Percentiles rank a stretch among this genome's conserved stretches.
Conservation (phyloP, 2,888 invertebrate genomes). For the Synergus laeviventris region DNA sequence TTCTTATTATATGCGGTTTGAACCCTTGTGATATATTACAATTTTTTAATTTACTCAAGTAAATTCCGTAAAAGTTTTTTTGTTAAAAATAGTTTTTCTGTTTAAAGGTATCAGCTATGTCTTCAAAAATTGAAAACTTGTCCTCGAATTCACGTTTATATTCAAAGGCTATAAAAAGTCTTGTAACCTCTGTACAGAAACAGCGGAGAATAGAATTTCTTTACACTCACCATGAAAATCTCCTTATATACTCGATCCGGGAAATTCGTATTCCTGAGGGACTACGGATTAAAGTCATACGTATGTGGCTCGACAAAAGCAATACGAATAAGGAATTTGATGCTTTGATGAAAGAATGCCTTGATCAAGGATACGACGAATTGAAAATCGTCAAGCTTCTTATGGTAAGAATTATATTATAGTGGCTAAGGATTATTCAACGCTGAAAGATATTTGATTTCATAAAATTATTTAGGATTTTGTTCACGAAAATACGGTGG, state of each 20-base stretch:
- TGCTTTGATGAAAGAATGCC: constrained; percentile 16
- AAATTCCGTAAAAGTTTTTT: neutral
- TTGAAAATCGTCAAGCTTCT: constrained; percentile 23
- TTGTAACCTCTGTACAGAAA: neutral
- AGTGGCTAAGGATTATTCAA: neutral
- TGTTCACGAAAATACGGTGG: constrained; percentile 4
- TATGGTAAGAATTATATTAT: constrained; percentile 1
- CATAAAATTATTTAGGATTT: neutral
- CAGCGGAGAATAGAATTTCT: neutral
- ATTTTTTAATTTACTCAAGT: neutral
- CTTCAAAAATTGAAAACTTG: neutral
- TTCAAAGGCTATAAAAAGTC: neutral
- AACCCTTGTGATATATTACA: neutral
- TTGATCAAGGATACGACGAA: constrained; percentile 15
- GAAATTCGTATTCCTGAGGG: constrained; percentile 49
- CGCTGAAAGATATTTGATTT: neutral
- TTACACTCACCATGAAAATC: constrained; percentile 61
- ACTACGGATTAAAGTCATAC: constrained; percentile 51
- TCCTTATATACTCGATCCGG: constrained; percentile 54
- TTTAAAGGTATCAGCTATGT: constrained; percentile 16
- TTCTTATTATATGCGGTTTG: constrained; percentile 61
- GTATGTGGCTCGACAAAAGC: constrained; percentile 59
- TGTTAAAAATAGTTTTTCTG: neutral
- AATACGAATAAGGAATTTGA: constrained; percentile 45
- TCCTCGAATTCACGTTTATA: neutral